phyloP scores from a whole-genome alignment of 2,113 vertebrate species.

The Oncorhynchus nerka region DNA sequence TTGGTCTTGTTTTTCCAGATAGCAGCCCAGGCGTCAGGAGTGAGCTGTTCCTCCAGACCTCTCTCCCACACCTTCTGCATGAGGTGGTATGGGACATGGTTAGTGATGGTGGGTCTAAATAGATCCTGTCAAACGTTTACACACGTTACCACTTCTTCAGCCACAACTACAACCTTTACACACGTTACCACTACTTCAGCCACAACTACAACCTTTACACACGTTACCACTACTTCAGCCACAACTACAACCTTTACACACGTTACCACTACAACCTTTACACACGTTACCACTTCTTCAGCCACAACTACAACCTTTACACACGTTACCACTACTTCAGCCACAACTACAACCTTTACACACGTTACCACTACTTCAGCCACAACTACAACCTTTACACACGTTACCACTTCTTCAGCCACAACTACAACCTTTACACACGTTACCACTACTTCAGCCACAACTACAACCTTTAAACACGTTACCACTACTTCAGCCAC shows the following conservation, averaged over 20 bases:
- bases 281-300: background rate
- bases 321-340: background rate
- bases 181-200: background rate
- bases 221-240: background rate
- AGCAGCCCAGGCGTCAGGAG: slow-evolving; percentile 75
- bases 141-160: background rate
- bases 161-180: background rate
- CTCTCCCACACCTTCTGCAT: slow-evolving; percentile 78
- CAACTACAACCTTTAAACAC: background rate
- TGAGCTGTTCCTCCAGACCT: slow-evolving; percentile 74
- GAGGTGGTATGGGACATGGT: slow-evolving; percentile 10
- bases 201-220: background rate
- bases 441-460: too few relatives aligned
- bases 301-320: background rate
- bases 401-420: too few relatives aligned
- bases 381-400: too few relatives aligned
- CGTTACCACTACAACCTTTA: background rate
- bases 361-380: too few relatives aligned
- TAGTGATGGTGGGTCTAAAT: background rate
- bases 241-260: background rate
- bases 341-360: background rate
- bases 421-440: too few relatives aligned
- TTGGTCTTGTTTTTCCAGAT: slow-evolving; percentile 80
- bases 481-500: background rate
- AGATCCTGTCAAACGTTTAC: slow-evolving; percentile 3